These are phyloP conservation scores for Globicephala melas DNA, from an alignment of 2,113 vertebrate species.

Conservation along the genomic window DNA sequence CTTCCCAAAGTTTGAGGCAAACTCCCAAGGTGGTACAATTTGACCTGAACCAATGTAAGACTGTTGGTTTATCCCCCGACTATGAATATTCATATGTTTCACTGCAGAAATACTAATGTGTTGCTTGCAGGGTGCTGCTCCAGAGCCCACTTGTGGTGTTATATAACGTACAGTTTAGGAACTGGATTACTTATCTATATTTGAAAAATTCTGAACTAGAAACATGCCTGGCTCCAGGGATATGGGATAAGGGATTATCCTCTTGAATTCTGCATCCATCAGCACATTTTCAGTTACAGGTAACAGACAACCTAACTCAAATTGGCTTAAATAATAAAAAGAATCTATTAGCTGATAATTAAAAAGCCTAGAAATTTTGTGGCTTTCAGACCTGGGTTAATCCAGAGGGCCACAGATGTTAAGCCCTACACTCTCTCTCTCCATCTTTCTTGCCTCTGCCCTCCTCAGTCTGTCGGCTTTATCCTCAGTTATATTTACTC, in stretches of 20 bases:
- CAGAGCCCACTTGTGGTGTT: background rate
- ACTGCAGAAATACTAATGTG: background rate
- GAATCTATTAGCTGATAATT: background rate
- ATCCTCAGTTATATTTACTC: background rate
- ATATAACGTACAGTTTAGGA: background rate
- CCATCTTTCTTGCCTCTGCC: background rate
- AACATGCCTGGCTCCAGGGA: background rate
- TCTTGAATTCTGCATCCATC: background rate
- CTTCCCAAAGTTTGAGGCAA: background rate
- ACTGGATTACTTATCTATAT: background rate
- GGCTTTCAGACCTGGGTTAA: background rate
- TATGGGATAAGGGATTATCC: background rate
- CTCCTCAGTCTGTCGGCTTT: background rate
- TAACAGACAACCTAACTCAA: background rate
- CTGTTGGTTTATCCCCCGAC: background rate
- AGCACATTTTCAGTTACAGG: background rate
- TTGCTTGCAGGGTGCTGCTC: background rate
- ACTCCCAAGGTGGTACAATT: background rate
- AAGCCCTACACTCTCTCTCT: background rate
- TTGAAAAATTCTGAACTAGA: background rate
- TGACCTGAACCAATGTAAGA: slow-evolving; percentile 10
- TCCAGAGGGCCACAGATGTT: background rate
- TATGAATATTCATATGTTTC: slow-evolving; percentile 32
- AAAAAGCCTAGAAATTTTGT: background rate
- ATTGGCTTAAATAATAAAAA: background rate